Evolutionary conservation across 2,797 vertebrate species (phyloP).

Genomic region (Tympanoctomys barrerae): DNA sequence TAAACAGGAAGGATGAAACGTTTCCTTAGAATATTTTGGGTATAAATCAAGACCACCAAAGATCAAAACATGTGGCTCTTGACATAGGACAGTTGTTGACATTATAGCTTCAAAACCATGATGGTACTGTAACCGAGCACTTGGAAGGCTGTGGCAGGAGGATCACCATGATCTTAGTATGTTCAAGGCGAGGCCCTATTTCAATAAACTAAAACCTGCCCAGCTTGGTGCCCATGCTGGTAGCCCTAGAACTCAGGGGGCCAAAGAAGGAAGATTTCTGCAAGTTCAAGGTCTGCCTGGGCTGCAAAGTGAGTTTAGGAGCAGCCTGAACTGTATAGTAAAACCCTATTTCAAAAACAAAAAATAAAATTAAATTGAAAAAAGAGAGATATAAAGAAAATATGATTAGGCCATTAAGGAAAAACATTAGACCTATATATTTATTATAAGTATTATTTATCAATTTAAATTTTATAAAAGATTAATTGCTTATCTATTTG

Average conservation of each 20-base stretch:
- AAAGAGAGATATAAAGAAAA: background rate
- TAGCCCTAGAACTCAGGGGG: background rate
- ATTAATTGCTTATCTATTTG: conserved; percentile 13
- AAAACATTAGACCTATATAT: background rate
- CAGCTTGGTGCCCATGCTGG: background rate
- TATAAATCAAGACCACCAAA: conserved; percentile 45
- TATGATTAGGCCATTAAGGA: background rate
- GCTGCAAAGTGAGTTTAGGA: background rate
- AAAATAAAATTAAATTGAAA: background rate
- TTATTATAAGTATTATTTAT: conserved; percentile 9
- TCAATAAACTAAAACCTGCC: background rate
- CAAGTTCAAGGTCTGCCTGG: background rate
- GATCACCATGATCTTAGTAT: background rate
- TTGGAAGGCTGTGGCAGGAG: background rate
- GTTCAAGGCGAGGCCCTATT: background rate
- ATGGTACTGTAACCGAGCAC: background rate
- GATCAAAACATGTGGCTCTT: background rate
- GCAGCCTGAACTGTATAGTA: background rate
- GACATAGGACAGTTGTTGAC: background rate
- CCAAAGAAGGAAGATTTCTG: background rate
- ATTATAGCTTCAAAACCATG: conserved; percentile 23
- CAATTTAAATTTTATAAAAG: background rate
- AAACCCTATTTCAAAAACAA: background rate
- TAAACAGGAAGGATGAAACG: conserved; percentile 41
- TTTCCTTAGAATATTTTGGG: conserved; percentile 37